Percentiles rank a stretch among this genome's conserved stretches.
These are phyloP conservation scores for Calcarius ornatus DNA, from an alignment of 2,113 vertebrate species.

Conservation along the genomic window DNA sequence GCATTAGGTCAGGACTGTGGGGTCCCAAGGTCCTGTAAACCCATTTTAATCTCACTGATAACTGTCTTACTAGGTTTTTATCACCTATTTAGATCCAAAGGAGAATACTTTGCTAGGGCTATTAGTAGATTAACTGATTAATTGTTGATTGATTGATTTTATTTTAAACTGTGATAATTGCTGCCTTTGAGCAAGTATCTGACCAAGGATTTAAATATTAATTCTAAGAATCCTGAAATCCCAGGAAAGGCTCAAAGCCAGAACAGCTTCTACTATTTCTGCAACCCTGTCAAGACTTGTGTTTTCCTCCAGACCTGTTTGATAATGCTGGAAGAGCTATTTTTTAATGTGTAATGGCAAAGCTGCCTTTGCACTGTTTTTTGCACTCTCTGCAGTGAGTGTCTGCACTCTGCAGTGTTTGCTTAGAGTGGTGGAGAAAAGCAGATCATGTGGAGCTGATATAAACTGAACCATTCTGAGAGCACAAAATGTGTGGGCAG, in stretches of 20 bases:
- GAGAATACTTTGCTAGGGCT: background rate
- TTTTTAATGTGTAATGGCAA: background rate
- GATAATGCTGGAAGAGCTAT: background rate
- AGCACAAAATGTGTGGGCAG: constrained; percentile 12
- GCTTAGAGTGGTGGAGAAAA: background rate
- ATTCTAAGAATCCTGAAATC: background rate
- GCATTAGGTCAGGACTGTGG: background rate
- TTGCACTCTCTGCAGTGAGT: background rate
- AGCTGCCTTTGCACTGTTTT: background rate
- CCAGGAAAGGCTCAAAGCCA: background rate
- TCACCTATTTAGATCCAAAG: background rate
- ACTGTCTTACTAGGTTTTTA: background rate
- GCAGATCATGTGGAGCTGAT: constrained; percentile 2
- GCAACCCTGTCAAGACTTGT: background rate
- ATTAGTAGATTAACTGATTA: background rate
- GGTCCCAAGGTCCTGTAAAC: background rate
- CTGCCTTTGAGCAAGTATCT: background rate
- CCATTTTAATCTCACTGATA: background rate
- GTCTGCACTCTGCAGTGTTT: constrained; percentile 2
- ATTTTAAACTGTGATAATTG: background rate
- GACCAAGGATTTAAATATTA: background rate
- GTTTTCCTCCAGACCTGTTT: background rate
- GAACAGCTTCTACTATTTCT: background rate
- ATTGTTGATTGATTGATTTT: background rate
- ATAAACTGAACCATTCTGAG: background rate